These are phyloP conservation scores for Apomyelois bistriatella DNA, from an alignment of 2,888 invertebrate species.

Conservation along the genomic window DNA sequence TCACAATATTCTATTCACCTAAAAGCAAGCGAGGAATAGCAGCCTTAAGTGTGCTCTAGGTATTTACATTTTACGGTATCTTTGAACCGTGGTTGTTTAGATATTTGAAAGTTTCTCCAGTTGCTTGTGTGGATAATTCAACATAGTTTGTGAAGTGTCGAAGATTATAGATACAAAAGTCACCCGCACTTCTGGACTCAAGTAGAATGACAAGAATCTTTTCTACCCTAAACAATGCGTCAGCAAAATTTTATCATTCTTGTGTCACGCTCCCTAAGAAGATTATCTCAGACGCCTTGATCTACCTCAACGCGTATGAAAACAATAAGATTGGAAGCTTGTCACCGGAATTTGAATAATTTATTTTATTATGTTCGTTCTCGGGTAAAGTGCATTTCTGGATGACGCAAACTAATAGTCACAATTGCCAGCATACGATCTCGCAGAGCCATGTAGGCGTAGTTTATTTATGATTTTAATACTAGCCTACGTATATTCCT, in stretches of 20 bases:
- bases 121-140: background rate
- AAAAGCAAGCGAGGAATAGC: slow-evolving; percentile 39
- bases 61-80: slow-evolving; percentile 35
- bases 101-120: slow-evolving; percentile 4
- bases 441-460: slow-evolving; percentile 37
- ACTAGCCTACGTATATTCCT: slow-evolving; percentile 45
- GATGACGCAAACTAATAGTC: slow-evolving; percentile 24
- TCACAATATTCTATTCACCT: slow-evolving; percentile 47
- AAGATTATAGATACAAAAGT: slow-evolving; percentile 21
- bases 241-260: slow-evolving; percentile 60
- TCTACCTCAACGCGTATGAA: slow-evolving; percentile 51
- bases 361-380: slow-evolving; percentile 19
- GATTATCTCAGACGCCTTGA: slow-evolving; percentile 55
- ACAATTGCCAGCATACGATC: slow-evolving; percentile 30
- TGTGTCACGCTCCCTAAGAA: slow-evolving; percentile 56
- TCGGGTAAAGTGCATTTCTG: slow-evolving; percentile 15
- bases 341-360: slow-evolving; percentile 28
- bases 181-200: slow-evolving; percentile 31
- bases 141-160: slow-evolving; percentile 7
- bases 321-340: slow-evolving; percentile 45
- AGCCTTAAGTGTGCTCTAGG: slow-evolving; percentile 33
- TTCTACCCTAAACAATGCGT: slow-evolving; percentile 59
- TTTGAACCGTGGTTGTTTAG: slow-evolving; percentile 20
- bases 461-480: slow-evolving; percentile 40
- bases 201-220: slow-evolving; percentile 32